Evolutionary conservation across 2,113 vertebrate genomes (phyloP).

Genomic region (Chloropsis hardwickii): DNA sequence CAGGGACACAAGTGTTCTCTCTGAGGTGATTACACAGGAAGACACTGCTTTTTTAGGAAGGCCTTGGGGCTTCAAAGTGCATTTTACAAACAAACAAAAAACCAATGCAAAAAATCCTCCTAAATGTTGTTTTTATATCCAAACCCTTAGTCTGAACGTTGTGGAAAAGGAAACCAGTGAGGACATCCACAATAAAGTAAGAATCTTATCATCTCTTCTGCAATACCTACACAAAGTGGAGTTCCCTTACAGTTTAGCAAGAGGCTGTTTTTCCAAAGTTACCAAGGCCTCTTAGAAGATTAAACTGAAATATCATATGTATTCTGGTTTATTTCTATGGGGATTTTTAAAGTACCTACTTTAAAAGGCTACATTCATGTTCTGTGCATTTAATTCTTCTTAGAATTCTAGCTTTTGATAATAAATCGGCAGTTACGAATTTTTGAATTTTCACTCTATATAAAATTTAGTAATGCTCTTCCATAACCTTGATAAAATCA

Average conservation of each 20-base stretch:
- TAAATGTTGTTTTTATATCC: neutral
- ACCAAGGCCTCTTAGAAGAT: neutral
- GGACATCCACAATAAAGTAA: neutral
- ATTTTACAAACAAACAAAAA: neutral
- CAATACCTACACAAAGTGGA: neutral
- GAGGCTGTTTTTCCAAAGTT: neutral
- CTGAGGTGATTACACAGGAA: neutral
- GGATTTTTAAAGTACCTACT: neutral
- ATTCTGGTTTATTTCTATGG: neutral
- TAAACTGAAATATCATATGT: neutral
- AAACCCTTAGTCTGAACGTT: neutral
- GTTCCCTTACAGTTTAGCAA: neutral
- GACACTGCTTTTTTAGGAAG: neutral
- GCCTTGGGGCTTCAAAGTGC: neutral
- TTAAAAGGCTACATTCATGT: neutral
- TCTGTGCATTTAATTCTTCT: neutral
- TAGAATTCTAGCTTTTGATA: neutral
- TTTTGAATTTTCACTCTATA: neutral
- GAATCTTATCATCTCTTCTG: neutral
- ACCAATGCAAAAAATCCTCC: fast-evolving
- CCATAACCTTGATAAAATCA: neutral
- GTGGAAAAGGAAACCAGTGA: neutral
- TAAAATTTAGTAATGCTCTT: neutral
- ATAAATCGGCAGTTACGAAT: neutral
- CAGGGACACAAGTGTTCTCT: neutral